phyloP scores from a whole-genome alignment of 2,113 vertebrate species.

The Anarhynchus alexandrinus region DNA sequence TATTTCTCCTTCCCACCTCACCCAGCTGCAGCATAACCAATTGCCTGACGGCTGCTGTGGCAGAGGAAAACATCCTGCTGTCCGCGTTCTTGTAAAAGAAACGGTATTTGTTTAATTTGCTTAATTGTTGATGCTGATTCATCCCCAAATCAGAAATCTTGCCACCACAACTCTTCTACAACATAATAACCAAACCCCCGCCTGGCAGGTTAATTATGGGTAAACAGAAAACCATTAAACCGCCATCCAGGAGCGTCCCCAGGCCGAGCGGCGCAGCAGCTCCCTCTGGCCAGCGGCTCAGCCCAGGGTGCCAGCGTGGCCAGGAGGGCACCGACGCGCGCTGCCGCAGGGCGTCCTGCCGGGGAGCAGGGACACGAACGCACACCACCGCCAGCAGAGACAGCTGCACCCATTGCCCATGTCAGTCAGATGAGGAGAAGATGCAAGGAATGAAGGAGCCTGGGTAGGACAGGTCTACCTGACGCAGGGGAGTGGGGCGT shows the following conservation, averaged over 20 bases:
- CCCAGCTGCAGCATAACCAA: neutral
- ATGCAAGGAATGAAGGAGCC: neutral
- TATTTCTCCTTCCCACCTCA: neutral
- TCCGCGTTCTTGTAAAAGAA: neutral
- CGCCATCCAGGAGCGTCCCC: neutral
- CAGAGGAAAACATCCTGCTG: neutral
- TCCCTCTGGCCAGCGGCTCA: neutral
- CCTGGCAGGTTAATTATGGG: neutral
- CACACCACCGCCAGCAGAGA: neutral
- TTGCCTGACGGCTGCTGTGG: neutral
- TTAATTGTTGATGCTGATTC: neutral
- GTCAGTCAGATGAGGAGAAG: neutral
- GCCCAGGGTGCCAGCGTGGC: neutral
- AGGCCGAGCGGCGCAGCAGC: neutral
- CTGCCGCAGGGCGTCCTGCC: neutral
- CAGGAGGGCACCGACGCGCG: accelerated
- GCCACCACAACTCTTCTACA: neutral
- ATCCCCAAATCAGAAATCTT: neutral
- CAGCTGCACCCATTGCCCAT: neutral
- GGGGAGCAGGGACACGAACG: accelerated
- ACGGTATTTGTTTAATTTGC: neutral
- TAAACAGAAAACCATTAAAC: neutral
- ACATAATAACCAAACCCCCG: neutral
- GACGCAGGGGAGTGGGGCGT: accelerated
- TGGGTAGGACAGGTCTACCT: too few relatives aligned